Percentiles rank a stretch among this genome's conserved stretches.
Evolutionary conservation across 2,113 vertebrate species (phyloP).

Genomic region (Phrynosoma platyrhinos): DNA sequence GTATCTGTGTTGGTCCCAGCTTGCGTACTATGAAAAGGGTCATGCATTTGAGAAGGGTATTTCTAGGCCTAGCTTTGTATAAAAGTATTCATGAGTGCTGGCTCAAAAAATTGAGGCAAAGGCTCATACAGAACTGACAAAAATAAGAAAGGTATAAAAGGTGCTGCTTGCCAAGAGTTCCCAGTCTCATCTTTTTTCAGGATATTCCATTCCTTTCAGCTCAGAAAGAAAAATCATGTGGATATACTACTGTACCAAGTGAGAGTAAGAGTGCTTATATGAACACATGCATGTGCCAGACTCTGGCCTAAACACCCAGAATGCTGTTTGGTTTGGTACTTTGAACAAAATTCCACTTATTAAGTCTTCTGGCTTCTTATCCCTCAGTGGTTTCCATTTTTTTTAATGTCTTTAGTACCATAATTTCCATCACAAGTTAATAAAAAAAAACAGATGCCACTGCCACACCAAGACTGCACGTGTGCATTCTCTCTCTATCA

Average conservation of each 20-base stretch:
- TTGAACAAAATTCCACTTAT: background rate
- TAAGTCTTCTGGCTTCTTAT: background rate
- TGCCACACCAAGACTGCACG: background rate
- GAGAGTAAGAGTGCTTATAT: background rate
- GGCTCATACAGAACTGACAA: background rate
- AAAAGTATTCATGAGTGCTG: background rate
- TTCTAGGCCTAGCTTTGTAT: background rate
- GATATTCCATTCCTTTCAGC: no score
- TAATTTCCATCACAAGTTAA: background rate
- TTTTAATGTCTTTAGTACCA: background rate
- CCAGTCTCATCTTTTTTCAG: background rate
- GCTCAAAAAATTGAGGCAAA: background rate
- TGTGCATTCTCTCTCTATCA: no score
- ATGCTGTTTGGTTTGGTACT: no score
- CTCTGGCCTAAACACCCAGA: background rate
- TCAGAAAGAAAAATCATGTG: background rate
- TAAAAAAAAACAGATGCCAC: background rate
- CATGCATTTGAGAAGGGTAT: no score
- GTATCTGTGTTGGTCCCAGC: no score
- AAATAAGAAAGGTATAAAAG: background rate
- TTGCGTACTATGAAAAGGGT: no score
- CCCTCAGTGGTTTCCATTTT: background rate
- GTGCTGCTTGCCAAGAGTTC: background rate
- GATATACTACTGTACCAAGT: background rate
- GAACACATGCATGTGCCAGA: background rate